Evolutionary conservation across 2,888 invertebrate species (phyloP).

Genomic region (Caenorhabditis panamensis): DNA sequence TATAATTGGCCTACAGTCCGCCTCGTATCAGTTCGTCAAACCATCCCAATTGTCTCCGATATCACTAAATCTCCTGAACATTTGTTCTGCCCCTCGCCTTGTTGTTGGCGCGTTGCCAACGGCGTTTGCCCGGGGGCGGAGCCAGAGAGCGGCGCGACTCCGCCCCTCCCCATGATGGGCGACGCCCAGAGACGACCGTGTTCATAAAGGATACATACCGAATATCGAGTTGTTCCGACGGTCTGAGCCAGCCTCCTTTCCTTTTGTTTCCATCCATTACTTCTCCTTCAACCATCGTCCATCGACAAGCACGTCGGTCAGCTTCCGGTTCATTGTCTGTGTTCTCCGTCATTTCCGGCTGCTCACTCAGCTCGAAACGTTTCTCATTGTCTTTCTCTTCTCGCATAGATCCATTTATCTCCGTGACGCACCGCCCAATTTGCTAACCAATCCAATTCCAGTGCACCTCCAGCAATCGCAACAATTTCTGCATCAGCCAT

Average conservation of each 20-base stretch:
- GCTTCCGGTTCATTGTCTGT: constrained; percentile 43
- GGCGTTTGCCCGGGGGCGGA: constrained; percentile 35
- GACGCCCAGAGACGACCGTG: constrained; percentile 44
- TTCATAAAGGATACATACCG: constrained; percentile 56
- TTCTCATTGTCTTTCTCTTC: constrained; percentile 27
- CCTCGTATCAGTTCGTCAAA: constrained; percentile 26
- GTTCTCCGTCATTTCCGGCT: constrained; percentile 53
- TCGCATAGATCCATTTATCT: constrained; percentile 43
- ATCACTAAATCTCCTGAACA: constrained; percentile 46
- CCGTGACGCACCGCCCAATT: constrained; percentile 21
- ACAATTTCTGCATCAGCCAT: constrained; percentile 16
- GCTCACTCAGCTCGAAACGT: constrained; percentile 41
- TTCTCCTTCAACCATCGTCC: constrained; percentile 17
- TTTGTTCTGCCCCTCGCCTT: constrained; percentile 18
- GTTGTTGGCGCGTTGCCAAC: constrained; percentile 48
- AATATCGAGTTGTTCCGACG: constrained; percentile 39
- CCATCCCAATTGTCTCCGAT: constrained; percentile 26
- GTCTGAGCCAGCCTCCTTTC: constrained; percentile 13
- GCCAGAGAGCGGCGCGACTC: constrained; percentile 18
- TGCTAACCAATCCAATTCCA: constrained; percentile 30
- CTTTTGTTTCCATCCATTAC: constrained; percentile 9
- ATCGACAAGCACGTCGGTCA: constrained; percentile 30
- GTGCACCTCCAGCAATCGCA: constrained; percentile 18
- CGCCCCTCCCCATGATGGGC: constrained; percentile 26
- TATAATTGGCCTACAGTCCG: constrained; percentile 18